Conservation (phyloP, 2,113 vertebrate species). For the Neotragus pygmaeus region DNA sequence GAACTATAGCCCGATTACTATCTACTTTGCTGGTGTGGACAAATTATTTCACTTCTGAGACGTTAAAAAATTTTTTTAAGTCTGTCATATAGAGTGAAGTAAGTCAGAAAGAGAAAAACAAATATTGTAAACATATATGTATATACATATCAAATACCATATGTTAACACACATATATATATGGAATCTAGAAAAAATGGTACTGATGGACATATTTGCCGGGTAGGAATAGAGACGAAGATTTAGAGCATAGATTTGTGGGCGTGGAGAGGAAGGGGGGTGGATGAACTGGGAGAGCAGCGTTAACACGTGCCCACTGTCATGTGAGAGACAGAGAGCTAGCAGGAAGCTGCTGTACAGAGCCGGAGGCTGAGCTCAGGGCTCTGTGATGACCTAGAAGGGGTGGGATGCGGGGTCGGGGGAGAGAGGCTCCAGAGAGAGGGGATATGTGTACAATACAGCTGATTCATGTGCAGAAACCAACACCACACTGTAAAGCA, state of each 20-base stretch:
- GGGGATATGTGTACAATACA: background rate
- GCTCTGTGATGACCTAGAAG: background rate
- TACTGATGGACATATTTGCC: background rate
- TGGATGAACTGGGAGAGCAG: background rate
- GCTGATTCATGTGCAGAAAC: background rate
- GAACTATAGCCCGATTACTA: background rate
- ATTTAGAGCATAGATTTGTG: background rate
- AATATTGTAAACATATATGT: background rate
- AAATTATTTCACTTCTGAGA: background rate
- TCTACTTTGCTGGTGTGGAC: background rate
- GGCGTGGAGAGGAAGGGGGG: background rate
- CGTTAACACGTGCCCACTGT: background rate
- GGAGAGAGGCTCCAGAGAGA: background rate
- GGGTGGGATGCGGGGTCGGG: background rate
- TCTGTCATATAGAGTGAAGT: background rate
- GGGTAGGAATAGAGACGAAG: accelerated
- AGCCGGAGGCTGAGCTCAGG: background rate
- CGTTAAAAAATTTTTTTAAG: accelerated
- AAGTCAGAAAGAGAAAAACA: background rate
- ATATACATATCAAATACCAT: background rate
- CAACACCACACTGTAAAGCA: background rate
- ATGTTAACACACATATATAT: background rate
- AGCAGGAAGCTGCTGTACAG: background rate
- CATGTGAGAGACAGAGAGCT: background rate
- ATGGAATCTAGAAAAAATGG: background rate